phyloP scores from a whole-genome alignment of 2,797 vertebrate species.

The Amazona ochrocephala region DNA sequence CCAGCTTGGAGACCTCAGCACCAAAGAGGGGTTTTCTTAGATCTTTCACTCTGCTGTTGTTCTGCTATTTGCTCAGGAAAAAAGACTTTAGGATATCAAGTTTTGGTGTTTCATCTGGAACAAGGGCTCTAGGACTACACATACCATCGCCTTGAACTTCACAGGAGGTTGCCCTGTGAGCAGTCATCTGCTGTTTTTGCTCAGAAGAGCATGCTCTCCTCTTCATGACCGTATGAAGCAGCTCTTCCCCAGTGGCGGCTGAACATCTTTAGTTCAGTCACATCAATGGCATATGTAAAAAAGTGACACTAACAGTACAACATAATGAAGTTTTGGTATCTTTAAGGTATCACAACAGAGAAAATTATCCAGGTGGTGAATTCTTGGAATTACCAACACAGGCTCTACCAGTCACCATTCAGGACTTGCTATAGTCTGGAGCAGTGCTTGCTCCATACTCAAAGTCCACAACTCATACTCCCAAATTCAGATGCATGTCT shows the following conservation, averaged over 20 bases:
- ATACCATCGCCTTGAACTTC: background rate
- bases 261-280: background rate
- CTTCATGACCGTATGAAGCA: background rate
- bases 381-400: background rate
- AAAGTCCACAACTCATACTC: background rate
- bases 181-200: background rate
- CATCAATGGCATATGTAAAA: background rate
- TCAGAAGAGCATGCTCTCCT: background rate
- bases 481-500: background rate
- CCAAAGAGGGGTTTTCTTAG: background rate
- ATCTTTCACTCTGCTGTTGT: conserved; percentile 24
- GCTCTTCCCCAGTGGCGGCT: background rate
- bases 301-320: background rate
- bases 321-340: background rate
- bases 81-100: background rate
- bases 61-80: conserved; percentile 11
- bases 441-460: background rate
- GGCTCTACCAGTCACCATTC: background rate
- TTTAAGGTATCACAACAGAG: background rate
- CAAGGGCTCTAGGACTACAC: background rate
- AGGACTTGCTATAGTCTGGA: background rate
- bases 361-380: background rate
- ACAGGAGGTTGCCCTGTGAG: background rate
- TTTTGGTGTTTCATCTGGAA: background rate
- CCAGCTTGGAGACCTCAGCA: background rate